Conservation (phyloP, 2,113 vertebrate species). For the Elephantulus edwardii region DNA sequence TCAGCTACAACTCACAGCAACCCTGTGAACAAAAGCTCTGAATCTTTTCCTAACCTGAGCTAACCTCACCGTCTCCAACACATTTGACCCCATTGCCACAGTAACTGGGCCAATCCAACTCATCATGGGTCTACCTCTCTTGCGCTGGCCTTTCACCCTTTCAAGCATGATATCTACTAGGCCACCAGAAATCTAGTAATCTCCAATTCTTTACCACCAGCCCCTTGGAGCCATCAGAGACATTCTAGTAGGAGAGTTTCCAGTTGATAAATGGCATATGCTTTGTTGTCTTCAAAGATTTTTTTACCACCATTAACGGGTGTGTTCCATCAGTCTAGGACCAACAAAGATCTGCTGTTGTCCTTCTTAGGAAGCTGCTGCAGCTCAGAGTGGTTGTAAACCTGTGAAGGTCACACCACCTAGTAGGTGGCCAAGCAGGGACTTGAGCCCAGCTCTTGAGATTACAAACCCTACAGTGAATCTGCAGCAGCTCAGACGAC, state of each 20-base stretch:
- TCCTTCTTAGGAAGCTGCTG: background rate
- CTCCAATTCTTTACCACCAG: background rate
- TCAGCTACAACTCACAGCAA: too few species aligned
- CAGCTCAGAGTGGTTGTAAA: conserved; percentile 19
- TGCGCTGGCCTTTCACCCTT: too few species aligned
- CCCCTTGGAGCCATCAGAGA: background rate
- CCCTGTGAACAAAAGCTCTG: too few species aligned
- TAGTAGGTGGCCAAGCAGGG: background rate
- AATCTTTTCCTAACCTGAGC: too few species aligned
- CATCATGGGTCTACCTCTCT: too few species aligned
- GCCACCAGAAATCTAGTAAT: too few species aligned
- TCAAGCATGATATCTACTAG: too few species aligned
- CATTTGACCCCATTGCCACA: too few species aligned
- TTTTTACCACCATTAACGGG: background rate
- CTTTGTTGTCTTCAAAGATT: background rate
- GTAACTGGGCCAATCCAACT: too few species aligned
- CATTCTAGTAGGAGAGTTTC: background rate
- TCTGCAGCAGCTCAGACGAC: background rate
- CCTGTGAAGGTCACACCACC: conserved; percentile 24
- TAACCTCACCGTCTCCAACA: too few species aligned
- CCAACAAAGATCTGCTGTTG: background rate
- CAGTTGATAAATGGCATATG: background rate
- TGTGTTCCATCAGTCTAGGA: background rate
- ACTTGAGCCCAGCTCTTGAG: conserved; percentile 23
- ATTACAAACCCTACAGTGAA: background rate